Conservation (phyloP, 1,140 invertebrate species). For the Meloidogyne exigua region DNA sequence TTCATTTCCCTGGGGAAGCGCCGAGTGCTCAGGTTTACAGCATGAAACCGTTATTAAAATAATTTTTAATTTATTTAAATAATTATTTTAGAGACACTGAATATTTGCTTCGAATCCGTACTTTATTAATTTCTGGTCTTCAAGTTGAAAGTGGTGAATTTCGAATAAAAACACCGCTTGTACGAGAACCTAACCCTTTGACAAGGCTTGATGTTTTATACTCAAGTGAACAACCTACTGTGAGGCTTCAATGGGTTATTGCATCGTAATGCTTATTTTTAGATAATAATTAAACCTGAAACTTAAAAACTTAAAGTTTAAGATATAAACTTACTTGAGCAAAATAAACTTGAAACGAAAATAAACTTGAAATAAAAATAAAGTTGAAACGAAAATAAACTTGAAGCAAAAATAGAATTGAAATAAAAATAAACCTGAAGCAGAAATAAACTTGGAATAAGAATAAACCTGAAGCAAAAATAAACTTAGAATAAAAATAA, state of each 20-base stretch:
- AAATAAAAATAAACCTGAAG: no score
- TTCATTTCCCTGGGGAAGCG: conserved; percentile 48
- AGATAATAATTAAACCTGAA: conserved; percentile 6
- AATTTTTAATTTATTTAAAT: neutral
- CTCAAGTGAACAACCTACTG: conserved; percentile 56
- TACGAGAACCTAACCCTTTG: conserved; percentile 50
- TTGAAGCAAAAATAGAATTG: no score
- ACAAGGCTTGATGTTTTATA: conserved; percentile 62
- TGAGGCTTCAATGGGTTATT: conserved; percentile 58
- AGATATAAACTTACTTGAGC: no score
- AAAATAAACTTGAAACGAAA: neutral
- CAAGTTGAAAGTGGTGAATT: conserved; percentile 60
- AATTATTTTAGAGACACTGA: conserved; percentile 57
- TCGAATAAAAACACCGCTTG: conserved; percentile 43
- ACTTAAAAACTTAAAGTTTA: neutral
- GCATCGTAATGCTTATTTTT: conserved; percentile 38
- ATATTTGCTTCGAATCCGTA: conserved; percentile 55
- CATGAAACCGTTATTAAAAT: neutral
- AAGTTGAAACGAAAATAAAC: neutral
- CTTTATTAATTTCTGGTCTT: conserved; percentile 41
- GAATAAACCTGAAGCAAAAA: no score
- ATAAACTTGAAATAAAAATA: neutral
- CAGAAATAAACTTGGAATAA: no score
- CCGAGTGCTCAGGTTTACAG: conserved; percentile 38
- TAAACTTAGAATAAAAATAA: no score